Percentiles rank a stretch among this genome's conserved stretches.
phyloP scores from a whole-genome alignment of 2,797 vertebrate species.

The Erithacus rubecula region DNA sequence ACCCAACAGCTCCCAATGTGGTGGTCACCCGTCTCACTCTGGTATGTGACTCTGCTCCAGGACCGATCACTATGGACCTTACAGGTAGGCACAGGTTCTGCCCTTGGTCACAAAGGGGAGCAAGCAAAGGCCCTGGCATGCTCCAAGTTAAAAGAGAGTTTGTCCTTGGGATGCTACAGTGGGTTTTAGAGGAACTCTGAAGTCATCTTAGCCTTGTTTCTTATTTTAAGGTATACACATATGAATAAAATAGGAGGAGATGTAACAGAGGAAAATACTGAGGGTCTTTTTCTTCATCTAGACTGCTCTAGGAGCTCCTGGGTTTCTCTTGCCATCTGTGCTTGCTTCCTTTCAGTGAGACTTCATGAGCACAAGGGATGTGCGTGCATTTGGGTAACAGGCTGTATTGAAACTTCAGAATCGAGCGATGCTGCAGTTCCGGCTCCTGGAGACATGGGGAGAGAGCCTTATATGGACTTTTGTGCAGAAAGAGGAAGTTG shows the following conservation, averaged over 20 bases:
- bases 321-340: neutral
- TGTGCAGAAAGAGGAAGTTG: constrained; percentile 69
- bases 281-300: neutral
- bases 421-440: constrained; percentile 7
- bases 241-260: neutral
- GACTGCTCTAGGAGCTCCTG: neutral
- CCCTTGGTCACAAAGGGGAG: neutral
- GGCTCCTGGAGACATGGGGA: neutral
- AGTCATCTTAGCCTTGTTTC: neutral
- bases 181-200: neutral
- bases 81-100: constrained; percentile 70
- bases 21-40: constrained; percentile 79
- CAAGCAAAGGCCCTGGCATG: neutral
- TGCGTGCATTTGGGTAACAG: neutral
- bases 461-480: constrained; percentile 74
- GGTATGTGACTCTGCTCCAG: constrained; percentile 77
- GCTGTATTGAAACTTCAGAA: constrained; percentile 44
- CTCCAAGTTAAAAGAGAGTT: neutral
- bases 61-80: constrained; percentile 82
- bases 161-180: neutral
- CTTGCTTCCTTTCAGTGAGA: neutral
- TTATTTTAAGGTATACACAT: neutral
- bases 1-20: constrained; percentile 78
- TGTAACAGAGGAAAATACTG: neutral
- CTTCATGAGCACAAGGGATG: neutral